phyloP scores from a whole-genome alignment of 2,888 invertebrate species.

The Opisthograptis luteolata region DNA sequence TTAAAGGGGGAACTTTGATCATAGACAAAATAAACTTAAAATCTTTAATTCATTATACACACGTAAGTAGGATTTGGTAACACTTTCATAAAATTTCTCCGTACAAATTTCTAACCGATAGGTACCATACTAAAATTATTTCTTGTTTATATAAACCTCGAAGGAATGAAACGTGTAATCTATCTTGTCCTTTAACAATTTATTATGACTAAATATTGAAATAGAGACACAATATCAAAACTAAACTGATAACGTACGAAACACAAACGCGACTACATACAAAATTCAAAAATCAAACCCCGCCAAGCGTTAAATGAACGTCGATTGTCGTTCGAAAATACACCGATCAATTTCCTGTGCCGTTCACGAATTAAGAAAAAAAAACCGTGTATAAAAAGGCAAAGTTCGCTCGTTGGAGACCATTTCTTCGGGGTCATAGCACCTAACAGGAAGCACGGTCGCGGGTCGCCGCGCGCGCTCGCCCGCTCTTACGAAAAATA shows the following conservation, averaged over 20 bases:
- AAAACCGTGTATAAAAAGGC: conserved; percentile 58
- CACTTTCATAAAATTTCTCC: no score
- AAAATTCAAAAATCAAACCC: conserved; percentile 44
- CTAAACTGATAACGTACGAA: conserved; percentile 1
- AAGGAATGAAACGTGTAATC: no score
- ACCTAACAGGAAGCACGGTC: conserved; percentile 79
- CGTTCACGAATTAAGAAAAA: conserved; percentile 64
- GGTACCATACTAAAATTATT: no score
- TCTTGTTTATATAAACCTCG: no score
- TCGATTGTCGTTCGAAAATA: conserved; percentile 56
- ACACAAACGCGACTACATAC: conserved; percentile 20
- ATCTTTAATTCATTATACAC: no score
- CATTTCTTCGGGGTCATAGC: conserved; percentile 83
- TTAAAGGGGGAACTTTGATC: no score
- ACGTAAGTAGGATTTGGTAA: no score
- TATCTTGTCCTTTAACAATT: no score
- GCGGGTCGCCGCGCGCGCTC: conserved; percentile 77
- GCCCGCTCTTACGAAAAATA: conserved; percentile 78
- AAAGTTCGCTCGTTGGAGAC: conserved; percentile 66
- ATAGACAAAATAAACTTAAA: no score
- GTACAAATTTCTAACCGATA: no score
- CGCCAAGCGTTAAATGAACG: conserved; percentile 72
- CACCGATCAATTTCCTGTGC: conserved; percentile 78
- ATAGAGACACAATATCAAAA: not conserved
- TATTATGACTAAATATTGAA: not conserved